A percentile compares a stretch with the other conserved stretches of the same genome.
phyloP scores from a whole-genome alignment of 2,797 vertebrate species.

The Crocidura indochinensis region DNA sequence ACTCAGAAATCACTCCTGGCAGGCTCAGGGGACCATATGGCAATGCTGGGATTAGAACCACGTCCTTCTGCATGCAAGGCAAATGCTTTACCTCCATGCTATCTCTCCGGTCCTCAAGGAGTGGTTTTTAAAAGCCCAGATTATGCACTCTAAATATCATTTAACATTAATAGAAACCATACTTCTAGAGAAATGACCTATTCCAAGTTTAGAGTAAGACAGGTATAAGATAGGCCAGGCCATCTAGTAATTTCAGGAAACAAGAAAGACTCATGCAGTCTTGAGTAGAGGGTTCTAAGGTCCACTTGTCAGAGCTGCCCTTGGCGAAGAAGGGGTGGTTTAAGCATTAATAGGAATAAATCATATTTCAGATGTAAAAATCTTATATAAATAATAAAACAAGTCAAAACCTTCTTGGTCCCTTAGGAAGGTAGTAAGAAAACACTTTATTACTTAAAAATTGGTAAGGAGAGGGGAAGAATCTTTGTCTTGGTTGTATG shows the following conservation, averaged over 20 bases:
- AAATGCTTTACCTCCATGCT: no score
- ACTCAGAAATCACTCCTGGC: no score
- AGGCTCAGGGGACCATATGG: no score
- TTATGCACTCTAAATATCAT: background rate
- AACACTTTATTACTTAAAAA: background rate
- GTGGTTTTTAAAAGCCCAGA: background rate
- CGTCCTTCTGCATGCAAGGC: no score
- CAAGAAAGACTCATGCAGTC: background rate
- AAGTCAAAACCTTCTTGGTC: background rate
- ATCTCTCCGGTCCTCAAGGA: no score
- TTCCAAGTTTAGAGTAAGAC: constrained; percentile 19
- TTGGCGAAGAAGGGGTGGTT: background rate
- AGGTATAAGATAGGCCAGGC: background rate
- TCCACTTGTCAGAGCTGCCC: background rate
- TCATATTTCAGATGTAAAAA: background rate
- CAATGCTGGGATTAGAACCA: no score
- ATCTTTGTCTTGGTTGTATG: background rate
- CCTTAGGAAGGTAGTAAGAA: constrained; percentile 4
- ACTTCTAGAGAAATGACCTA: constrained; percentile 12
- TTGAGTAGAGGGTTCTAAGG: background rate
- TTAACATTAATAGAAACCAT: background rate
- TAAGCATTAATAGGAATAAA: background rate
- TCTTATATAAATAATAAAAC: background rate
- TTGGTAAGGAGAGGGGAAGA: background rate
- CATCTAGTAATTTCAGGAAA: background rate